These are phyloP conservation scores for Leptinotarsa peninsularis DNA, from an alignment of 2,888 invertebrate genomes.

Conservation along the genomic window DNA sequence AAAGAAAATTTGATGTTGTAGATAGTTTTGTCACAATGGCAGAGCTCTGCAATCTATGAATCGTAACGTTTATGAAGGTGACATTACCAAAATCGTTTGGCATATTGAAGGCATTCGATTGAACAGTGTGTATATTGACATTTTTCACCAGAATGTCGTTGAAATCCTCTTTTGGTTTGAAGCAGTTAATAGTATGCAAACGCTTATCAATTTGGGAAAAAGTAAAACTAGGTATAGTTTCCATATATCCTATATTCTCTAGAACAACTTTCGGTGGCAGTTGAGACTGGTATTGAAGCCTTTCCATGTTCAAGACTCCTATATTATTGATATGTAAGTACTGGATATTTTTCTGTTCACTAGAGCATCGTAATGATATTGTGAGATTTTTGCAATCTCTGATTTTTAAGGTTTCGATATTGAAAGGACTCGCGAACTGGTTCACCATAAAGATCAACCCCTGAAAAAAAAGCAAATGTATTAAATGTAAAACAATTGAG, in stretches of 20 bases:
- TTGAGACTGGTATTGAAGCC: constrained; percentile 42
- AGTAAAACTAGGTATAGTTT: constrained; percentile 66
- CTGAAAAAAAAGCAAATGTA: constrained; percentile 62
- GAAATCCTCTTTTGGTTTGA: constrained; percentile 62
- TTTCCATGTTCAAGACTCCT: constrained; percentile 63
- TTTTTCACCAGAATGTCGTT: constrained; percentile 63
- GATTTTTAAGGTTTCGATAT: constrained; percentile 66
- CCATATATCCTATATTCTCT: constrained; percentile 67
- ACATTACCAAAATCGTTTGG: constrained; percentile 67
- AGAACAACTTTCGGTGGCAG: constrained; percentile 64
- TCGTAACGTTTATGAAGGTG: constrained; percentile 68
- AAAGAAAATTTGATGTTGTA: constrained; percentile 60
- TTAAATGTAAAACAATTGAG: not conserved
- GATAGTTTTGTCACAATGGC: constrained; percentile 66
- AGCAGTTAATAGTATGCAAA: constrained; percentile 48
- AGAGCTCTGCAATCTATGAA: constrained; percentile 65
- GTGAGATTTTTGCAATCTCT: constrained; percentile 68
- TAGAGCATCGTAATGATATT: constrained; percentile 68
- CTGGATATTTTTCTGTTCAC: constrained; percentile 61
- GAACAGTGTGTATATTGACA: constrained; percentile 68
- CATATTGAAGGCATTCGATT: constrained; percentile 67
- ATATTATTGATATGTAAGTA: constrained; percentile 62
- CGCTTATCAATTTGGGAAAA: constrained; percentile 62
- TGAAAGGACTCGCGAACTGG: constrained; percentile 67
- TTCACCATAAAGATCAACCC: constrained; percentile 68